Evolutionary conservation across 2,888 invertebrate species (phyloP).

Genomic region (Pyrrhosoma nymphula): DNA sequence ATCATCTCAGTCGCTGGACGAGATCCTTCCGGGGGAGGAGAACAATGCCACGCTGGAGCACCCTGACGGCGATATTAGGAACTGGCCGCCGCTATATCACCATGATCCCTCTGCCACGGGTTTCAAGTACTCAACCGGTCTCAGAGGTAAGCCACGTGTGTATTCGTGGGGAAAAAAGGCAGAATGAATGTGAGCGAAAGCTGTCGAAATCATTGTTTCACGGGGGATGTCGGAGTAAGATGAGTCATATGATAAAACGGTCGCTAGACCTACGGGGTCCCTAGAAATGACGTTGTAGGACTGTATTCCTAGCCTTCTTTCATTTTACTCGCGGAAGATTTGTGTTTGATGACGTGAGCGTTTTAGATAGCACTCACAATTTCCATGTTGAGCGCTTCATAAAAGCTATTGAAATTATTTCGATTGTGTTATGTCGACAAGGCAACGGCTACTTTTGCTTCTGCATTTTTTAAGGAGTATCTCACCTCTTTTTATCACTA

Average conservation of each 20-base stretch:
- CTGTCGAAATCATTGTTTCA: background rate
- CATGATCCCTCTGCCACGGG: constrained; percentile 57
- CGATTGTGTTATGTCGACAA: too few relatives aligned
- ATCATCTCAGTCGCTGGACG: constrained; percentile 62
- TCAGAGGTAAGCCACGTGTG: constrained; percentile 28
- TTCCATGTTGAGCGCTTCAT: too few relatives aligned
- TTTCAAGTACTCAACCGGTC: constrained; percentile 60
- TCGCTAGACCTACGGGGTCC: too few relatives aligned
- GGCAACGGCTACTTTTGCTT: too few relatives aligned
- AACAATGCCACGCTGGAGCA: constrained; percentile 58
- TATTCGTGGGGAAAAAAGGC: background rate
- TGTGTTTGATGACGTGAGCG: too few relatives aligned
- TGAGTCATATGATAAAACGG: background rate
- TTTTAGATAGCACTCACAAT: too few relatives aligned
- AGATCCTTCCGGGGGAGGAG: constrained; percentile 59
- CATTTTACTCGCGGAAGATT: too few relatives aligned
- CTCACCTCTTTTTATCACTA: too few relatives aligned
- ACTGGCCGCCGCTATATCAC: constrained; percentile 58
- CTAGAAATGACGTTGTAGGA: too few relatives aligned
- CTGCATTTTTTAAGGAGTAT: too few relatives aligned
- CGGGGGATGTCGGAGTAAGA: background rate
- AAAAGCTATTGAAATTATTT: too few relatives aligned
- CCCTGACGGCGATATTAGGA: constrained; percentile 56
- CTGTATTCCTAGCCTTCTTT: too few relatives aligned
- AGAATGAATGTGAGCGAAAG: background rate